Base-by-base conservation (phyloP, 92 coral and sea anemone genomes). In the Palythoa grandis region DNA sequence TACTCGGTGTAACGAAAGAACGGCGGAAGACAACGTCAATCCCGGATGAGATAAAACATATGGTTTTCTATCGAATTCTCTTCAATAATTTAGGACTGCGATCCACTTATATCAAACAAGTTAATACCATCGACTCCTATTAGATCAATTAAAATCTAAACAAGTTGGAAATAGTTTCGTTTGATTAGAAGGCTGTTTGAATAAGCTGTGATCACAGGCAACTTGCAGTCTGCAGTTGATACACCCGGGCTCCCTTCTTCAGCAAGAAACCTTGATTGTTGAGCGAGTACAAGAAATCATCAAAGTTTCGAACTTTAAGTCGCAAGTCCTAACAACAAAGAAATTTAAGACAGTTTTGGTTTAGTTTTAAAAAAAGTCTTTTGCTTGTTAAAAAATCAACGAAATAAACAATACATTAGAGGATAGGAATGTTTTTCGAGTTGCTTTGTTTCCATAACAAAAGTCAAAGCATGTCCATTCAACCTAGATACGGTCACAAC, bases 191-290 rank as follows among this genome's bases (percentile, higher is more conserved):
- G 39, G 52, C 23, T 16, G 23, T 23, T 72, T 43, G 5, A 39
- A n/a, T 15, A 6, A 67, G 72, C 20, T 12, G 24, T 25, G 40
- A 52, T 89, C 85, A 97, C 48, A 97, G 63, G 66, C 95, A 87
- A 80, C 93, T 97, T 25, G 99, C 95, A 37, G 98, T 97, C 86
- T 97, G 99, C 5, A 97, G 90, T 70, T 97, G 99, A 82, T 95
- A 97, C 60, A 95, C 97, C 29, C 97, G 90, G 5, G 98, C 89
- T 47, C 99, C 98, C 75, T 97, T 97, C 88, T 97, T 97, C 57
- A 97, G 86, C 78, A 96, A 67, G 85, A 95, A 97, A 0, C 98
- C 98, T 85, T 97, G 99, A 78, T 97, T 97, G 85, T 97, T 97
- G 71, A 97, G 91, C 35, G 99, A 93, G 93, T 83, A 97, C 79